Evolutionary conservation across 2,888 invertebrate species (phyloP), one percentile per base, ranked within the genome.

Genomic region (Sphaeridia pumilis): DNA sequence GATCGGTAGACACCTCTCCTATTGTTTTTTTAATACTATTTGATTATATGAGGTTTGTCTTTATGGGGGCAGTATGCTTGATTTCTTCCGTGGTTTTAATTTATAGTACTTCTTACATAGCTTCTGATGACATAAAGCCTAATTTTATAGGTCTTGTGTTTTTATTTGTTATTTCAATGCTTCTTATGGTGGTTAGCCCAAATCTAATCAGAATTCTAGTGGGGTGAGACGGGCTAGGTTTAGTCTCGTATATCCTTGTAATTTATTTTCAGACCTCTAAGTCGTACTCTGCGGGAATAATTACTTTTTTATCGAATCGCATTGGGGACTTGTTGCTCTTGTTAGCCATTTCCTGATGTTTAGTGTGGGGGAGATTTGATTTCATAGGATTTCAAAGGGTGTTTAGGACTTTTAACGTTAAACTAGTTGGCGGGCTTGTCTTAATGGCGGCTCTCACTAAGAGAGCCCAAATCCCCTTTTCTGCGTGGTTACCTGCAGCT

Each of bases 391-490:
- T n/a, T n/a, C n/a, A n/a, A n/a, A n/a, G n/a, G n/a, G n/a, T n/a
- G n/a, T n/a, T n/a, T n/a, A n/a, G n/a, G n/a, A n/a, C n/a, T n/a
- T n/a, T n/a, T n/a, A n/a, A n/a, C n/a, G n/a, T n/a, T n/a, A n/a
- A n/a, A n/a, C n/a, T n/a, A n/a, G n/a, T n/a, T n/a, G n/a, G n/a
- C n/a, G n/a, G n/a, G n/a, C n/a, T n/a, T n/a, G 53, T 74, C 35
- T 50, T 72, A 36, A 47, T 75, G 21, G 79, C 79, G 0, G 75
- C 77, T 49, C 78, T 83, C 73, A 83, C 83, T 56, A 85, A 85
- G 71, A 84, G 83, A 63, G 84, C 84, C 67, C 84, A 85, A 71
- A 78, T 84, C 75, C 84, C 84, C 44, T 86, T 85, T 80, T 82
- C 81, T 58, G 76, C 81, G 43, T 85, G 84, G 65, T 70, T 84